These are phyloP conservation scores for Cataglyphis hispanica DNA, from an alignment of 1,140 invertebrate genomes.

Conservation along the genomic window DNA sequence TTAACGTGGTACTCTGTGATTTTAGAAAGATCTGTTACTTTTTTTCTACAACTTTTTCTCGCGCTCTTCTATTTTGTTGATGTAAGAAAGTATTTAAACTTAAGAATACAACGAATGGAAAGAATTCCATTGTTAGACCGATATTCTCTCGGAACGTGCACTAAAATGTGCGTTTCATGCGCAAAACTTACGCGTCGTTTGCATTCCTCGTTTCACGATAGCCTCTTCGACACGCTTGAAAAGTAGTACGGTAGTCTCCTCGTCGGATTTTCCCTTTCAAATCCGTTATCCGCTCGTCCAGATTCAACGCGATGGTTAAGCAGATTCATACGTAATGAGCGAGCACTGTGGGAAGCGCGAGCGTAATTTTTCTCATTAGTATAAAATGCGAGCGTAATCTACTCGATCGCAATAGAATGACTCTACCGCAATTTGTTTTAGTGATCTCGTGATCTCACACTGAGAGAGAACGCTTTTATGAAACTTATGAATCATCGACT, in stretches of 20 bases:
- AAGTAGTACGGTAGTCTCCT: constrained; percentile 38
- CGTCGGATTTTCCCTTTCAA: constrained; percentile 57
- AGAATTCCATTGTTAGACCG: not conserved
- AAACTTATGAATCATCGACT: constrained; percentile 36
- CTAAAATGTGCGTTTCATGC: not conserved
- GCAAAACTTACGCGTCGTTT: not conserved
- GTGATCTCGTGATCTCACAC: not conserved
- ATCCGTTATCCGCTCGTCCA: constrained; percentile 34
- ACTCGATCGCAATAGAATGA: not conserved
- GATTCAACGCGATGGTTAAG: constrained; percentile 45
- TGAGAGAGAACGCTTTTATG: not conserved
- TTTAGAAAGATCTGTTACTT: too few species aligned
- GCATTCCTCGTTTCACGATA: constrained; percentile 47
- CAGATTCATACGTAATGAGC: constrained; percentile 58
- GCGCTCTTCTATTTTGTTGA: not conserved
- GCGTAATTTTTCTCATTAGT: constrained; percentile 45
- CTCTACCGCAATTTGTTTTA: constrained; percentile 15
- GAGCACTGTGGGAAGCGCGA: constrained; percentile 32
- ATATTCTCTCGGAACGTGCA: too few species aligned
- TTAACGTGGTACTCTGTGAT: too few species aligned
- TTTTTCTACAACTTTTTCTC: not conserved
- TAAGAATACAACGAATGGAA: not conserved
- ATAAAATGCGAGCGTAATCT: constrained; percentile 39
- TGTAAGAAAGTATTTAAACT: not conserved
- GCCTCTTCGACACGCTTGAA: constrained; percentile 55